Base-by-base conservation (phyloP, 2,113 vertebrate genomes). In the Reinhardtius hippoglossoides region DNA sequence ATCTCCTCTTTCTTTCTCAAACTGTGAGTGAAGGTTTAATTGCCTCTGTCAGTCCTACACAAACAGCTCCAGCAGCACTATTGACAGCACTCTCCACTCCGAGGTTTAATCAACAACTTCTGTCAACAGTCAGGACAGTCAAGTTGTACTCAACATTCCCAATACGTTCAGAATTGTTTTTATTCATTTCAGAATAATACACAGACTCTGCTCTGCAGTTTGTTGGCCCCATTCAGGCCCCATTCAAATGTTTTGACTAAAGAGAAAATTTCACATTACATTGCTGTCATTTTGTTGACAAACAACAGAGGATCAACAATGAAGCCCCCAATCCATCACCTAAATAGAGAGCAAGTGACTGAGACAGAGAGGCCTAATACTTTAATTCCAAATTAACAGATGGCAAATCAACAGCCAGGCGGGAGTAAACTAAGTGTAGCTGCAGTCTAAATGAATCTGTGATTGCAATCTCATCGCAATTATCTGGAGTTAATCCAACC, bases 391-490 rank as follows among this genome's bases (percentile, higher is more conserved):
- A 87, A 87, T 87, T 55, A 84, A 73, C 69, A 69, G 73, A 82
- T 84, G 5, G 7, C 66, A 80, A 74, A 83, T 83, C 78, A 71
- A 52, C 67, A 74, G 63, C 40, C 63, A 59, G 72, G 78, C 44
- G 26, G 54, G 63, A 84, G 56, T 56, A 64, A 70, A 63, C 54
- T 61, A 63, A 85, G 75, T 74, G 58, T 63, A 80, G 71, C 66
- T 63, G 46, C 71, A 52, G 68, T 71, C 65, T 87, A 85, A 87
- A 85, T 91, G 74, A 90, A 87, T 87, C 78, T 78, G 82, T 85
- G 80, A 89, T 89, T 88, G 78, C 76, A 84, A 81, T 84, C 86
- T 84, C 69, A 61, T 56, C 3, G 50, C 75, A 85, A 80, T 84
- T 84, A 88, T 84, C 78, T 70, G 48, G 70, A 70, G 67, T 75